phyloP scores from a whole-genome alignment of 2,797 vertebrate species.

The Macroramphosus scolopax region DNA sequence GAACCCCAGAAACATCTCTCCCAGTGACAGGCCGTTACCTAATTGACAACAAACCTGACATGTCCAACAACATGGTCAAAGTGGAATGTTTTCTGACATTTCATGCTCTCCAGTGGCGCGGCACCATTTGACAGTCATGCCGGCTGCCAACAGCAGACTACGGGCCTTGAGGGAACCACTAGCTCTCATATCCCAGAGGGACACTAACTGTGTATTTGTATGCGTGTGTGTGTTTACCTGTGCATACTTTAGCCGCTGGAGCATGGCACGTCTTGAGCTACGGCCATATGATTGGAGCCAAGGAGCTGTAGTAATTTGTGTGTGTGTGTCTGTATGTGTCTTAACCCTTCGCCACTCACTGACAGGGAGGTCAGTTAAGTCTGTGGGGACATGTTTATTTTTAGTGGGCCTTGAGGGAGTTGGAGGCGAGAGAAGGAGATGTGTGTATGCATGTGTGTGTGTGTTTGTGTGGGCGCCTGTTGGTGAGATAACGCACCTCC shows the following conservation, averaged over 20 bases:
- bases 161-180: constrained; percentile 67
- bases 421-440: constrained; percentile 56
- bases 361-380: constrained; percentile 77
- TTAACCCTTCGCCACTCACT: constrained; percentile 73
- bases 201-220: constrained; percentile 57
- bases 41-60: constrained; percentile 71
- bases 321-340: constrained; percentile 60
- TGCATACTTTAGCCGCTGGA: constrained; percentile 63
- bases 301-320: constrained; percentile 60
- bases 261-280: constrained; percentile 60
- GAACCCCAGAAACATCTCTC: constrained; percentile 38
- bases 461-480: constrained; percentile 61
- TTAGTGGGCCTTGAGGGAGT: constrained; percentile 67
- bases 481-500: constrained; percentile 72
- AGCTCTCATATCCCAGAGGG: constrained; percentile 57
- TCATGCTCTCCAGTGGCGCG: constrained; percentile 56
- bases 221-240: constrained; percentile 68
- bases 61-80: constrained; percentile 54
- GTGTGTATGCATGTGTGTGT: constrained; percentile 43
- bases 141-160: constrained; percentile 66
- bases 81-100: constrained; percentile 67
- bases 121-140: constrained; percentile 65
- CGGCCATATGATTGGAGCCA: constrained; percentile 56
- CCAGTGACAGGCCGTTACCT: constrained; percentile 57
- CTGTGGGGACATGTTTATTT: constrained; percentile 78